Base-by-base conservation (phyloP, 2,888 invertebrate genomes). In the Epirrhoe tristata region DNA sequence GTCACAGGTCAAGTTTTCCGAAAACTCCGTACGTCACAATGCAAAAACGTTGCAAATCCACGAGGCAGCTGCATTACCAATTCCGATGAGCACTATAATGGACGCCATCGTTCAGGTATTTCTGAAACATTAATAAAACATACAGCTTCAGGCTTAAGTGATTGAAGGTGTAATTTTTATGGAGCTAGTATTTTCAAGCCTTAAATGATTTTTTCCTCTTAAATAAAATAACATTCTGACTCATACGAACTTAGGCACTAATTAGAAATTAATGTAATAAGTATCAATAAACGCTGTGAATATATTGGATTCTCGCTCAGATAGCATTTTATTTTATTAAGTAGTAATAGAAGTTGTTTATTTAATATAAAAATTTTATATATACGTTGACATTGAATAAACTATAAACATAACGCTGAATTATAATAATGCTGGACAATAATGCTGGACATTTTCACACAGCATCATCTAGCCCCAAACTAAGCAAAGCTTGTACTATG, bases 41-140 rank as follows among this genome's bases (percentile, higher is more conserved):
- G 54, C 64, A 64, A 64, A 68, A 68, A 64, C 64, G 54, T 10
- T 48, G 43, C 58, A 57, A 56, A 64, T 54, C 60, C 58, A 43
- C 39, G 55, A 58, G n/a, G 36, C 43, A 8, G 17, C 17, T 6
- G 8, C 17, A 64, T 68, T 68, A 58, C 54, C 68, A 64, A 68
- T 61, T 68, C 68, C 36, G 46, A 64, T 65, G 64, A 58, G 67
- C 10, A 36, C 58, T 58, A 16, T 63, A 67, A 53, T 62, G 61
- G 64, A 54, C 43, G 50, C 10, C 48, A 50, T 34, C 55, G 39
- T 31, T 55, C 58, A 43, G 58, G 24, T 64, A 50, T 64, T 68
- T 68, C 64, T 43, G 64, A n/a, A 8, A 16, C 54, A 51, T 64
- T 61, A 43, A 68, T 68, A 68, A 68, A 64, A 58, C 53, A 59